Evolutionary conservation across 2,888 invertebrate species (phyloP), one percentile per base, ranked within the genome.

Genomic region (Alcis repandata): DNA sequence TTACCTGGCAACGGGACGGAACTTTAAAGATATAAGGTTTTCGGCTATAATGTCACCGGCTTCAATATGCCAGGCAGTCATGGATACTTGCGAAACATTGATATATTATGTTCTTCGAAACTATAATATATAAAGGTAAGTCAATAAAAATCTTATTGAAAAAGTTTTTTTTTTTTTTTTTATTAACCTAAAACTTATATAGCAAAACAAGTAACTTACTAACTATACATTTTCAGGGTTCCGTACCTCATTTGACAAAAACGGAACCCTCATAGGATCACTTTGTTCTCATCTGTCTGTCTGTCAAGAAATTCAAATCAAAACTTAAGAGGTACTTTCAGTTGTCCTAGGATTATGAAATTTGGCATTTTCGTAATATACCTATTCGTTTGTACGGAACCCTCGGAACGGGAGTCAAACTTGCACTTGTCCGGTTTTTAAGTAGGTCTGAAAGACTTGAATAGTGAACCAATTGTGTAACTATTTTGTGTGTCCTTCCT

Each of bases 21-120:
- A 4, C 32, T 38, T 38, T 56, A 60, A 65, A 60, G 57, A 65
- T 57, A 36, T 65, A 52, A 65, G 60, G 52, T 60, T 51, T 54
- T 56, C 60, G 51, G 19, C 52, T 40, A 45, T 60, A 60, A 57
- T 65, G 32, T 60, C 56, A 52, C 45, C 60, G 33, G 54, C 54
- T 51, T 56, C 49, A 56, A 41, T 65, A 56, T 56, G 56, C 22
- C 49, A 51, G 32, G 40, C 56, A 11, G 41, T 62, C 40, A 46
- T 56, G 49, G 56, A 56, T 48, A 59, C 59, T 17, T 62, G 62
- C 43, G 56, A 48, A 9, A 56, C 62, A 13, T 48, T 62, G 38
- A 38, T 38, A 38, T 46, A 36, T 40, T 20, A 38, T 54, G 56
- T 46, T 15, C 49, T 38, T 58, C 46, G 49, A 9, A 40, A 58